These are phyloP conservation scores for Galendromus occidentalis DNA, from an alignment of 1,140 invertebrate species.

Conservation along the genomic window DNA sequence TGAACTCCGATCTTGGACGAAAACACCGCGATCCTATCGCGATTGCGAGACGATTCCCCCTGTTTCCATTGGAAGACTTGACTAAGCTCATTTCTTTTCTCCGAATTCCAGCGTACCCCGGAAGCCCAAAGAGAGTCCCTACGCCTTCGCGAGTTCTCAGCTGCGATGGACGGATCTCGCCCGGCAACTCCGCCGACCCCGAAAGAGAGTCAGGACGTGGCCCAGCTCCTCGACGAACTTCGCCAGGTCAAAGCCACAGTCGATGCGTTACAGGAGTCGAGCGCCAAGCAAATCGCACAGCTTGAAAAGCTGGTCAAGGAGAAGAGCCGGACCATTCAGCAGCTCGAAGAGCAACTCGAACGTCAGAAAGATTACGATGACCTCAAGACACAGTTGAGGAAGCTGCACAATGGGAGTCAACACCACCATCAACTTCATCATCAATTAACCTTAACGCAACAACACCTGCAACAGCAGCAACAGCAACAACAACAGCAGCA, in stretches of 20 bases:
- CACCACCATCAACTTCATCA: slow-evolving; percentile 14
- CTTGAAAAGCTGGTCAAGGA: slow-evolving; percentile 71
- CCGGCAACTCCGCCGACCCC: background rate
- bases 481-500: background rate
- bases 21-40: no score
- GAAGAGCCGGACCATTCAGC: slow-evolving; percentile 58
- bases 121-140: slow-evolving; percentile 8
- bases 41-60: no score
- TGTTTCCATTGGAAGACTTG: no score
- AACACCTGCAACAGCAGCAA: slow-evolving; percentile 3
- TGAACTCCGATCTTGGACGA: no score
- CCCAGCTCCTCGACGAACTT: slow-evolving; percentile 3
- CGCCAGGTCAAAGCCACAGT: background rate
- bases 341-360: slow-evolving; percentile 61
- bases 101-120: background rate
- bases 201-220: background rate
- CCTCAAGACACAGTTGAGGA: slow-evolving; percentile 61
- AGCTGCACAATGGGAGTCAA: slow-evolving; percentile 23
- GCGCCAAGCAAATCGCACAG: slow-evolving; percentile 37
- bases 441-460: slow-evolving; percentile 15
- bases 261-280: background rate
- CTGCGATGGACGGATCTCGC: slow-evolving; percentile 7
- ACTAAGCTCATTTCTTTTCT: background rate
- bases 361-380: slow-evolving; percentile 72
- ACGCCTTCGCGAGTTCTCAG: slow-evolving; percentile 9